phyloP scores from a whole-genome alignment of 2,113 vertebrate species.

The Pelvicachromis taeniatus region DNA sequence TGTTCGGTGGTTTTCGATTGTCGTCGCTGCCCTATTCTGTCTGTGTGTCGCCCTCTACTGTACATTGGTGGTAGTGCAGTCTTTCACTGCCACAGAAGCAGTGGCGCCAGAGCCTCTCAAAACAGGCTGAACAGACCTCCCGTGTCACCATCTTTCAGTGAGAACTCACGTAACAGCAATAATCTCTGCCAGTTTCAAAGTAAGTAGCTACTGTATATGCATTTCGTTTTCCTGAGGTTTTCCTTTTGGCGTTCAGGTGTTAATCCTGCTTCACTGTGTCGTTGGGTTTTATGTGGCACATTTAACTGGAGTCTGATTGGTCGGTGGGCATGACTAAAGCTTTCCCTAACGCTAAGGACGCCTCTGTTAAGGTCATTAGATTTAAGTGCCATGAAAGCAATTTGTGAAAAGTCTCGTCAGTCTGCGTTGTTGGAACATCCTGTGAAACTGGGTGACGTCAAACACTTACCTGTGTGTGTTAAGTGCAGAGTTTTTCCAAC shows the following conservation, averaged over 20 bases:
- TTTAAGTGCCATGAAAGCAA: not conserved
- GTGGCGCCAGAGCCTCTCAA: conserved; percentile 17
- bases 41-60: conserved; percentile 25
- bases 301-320: not conserved
- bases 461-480: not conserved
- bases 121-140: conserved; percentile 5
- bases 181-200: conserved; percentile 54
- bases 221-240: not conserved
- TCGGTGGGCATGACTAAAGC: not conserved
- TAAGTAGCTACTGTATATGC: conserved; percentile 37
- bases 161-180: conserved; percentile 67
- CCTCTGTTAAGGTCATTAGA: not conserved
- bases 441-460: not conserved
- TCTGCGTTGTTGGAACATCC: not conserved
- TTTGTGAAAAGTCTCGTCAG: not conserved
- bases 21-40: conserved; percentile 35
- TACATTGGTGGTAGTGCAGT: not conserved
- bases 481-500: conserved; percentile 7
- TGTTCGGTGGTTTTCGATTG: conserved; percentile 14
- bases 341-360: not conserved
- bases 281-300: not conserved
- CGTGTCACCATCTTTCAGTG: conserved; percentile 55
- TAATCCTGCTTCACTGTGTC: not conserved
- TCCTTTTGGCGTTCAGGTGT: not conserved
- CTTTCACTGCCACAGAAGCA: conserved; percentile 47